Base-by-base conservation (phyloP, 2,113 vertebrate genomes). In the Aramus guarauna region DNA sequence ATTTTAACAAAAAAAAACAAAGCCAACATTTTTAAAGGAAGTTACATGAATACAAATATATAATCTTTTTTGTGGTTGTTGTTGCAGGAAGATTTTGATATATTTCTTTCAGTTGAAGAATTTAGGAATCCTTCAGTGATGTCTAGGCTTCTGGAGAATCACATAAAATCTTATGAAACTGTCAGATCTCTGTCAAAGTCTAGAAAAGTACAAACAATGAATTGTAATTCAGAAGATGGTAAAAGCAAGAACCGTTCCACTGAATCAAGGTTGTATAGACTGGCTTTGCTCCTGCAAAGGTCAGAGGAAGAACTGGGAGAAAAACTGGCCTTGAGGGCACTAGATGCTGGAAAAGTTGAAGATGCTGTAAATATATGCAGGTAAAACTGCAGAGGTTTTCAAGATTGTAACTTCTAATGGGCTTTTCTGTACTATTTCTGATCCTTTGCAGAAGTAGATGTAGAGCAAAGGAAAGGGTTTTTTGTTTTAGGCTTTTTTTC, bases 311-410 rank as follows among this genome's bases (percentile, higher is more conserved):
- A 99, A 50, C 97, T 99, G 75, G 99, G 98, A 96, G 98, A 98
- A 9, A 98, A 98, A 88, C 92, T 99, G 95, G 98, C 98, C 21
- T 84, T 98, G 85, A 98, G 98, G 80, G 99, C 99, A 32, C 94
- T 99, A 56, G 95, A 95, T 21, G 96, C 97, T 12, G 99, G 99
- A 26, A 98, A 98, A 36, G 97, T 99, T 59, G 98, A 98, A 88
- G 98, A 98, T 13, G 98, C 99, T 5, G 80, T 99, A 47, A 98
- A 98, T 77, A 99, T 98, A 63, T 99, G 99, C 98, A 99, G 99
- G 99, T 99, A 86, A 96, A 95, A 39, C n/a, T 55, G 32, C 72
- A 89, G 22, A 75, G 36, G 2, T 66, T 85, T 68, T 84, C 56
- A 37, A 75, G 22, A 23, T 12, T 43, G 20, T 7, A 47, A 22